Percentiles rank a stretch among this genome's conserved stretches.
Conservation (phyloP, 2,888 invertebrate species). For the Zaprionus obscuricornis region DNA sequence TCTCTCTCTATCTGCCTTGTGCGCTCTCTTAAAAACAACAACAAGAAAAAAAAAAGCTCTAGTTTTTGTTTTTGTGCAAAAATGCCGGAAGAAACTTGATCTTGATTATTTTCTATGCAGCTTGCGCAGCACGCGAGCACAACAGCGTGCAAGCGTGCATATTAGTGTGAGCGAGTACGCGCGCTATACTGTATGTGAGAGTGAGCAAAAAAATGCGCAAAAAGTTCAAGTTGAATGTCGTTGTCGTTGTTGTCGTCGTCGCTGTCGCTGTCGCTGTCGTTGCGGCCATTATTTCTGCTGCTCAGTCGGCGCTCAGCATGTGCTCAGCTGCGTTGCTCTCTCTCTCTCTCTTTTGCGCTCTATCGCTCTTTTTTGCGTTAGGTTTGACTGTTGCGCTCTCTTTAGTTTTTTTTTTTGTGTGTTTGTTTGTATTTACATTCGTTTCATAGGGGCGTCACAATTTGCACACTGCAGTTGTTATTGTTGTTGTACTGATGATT, state of each 20-base stretch:
- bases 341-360: constrained; percentile 16
- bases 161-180: constrained; percentile 12
- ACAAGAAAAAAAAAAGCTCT: constrained; percentile 53
- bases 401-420: neutral
- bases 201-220: constrained; percentile 48
- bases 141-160: constrained; percentile 19
- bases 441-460: constrained; percentile 61
- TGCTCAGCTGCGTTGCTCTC: constrained; percentile 12
- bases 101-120: constrained; percentile 74
- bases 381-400: neutral
- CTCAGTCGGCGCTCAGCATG: constrained; percentile 21
- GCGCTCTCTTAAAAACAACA: constrained; percentile 30
- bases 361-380: constrained; percentile 5
- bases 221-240: constrained; percentile 81
- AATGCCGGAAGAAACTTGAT: constrained; percentile 80
- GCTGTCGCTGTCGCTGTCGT: constrained; percentile 46
- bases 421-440: constrained; percentile 26
- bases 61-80: constrained; percentile 64
- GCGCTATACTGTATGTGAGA: constrained; percentile 7
- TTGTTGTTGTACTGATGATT: constrained; percentile 29
- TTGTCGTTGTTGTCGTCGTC: constrained; percentile 42
- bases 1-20: too few species aligned
- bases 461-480: constrained; percentile 46
- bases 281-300: constrained; percentile 33
- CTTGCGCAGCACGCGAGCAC: constrained; percentile 24